Evolutionary conservation across 2,113 vertebrate genomes (phyloP).

Genomic region (Onychorhynchus coronatus): DNA sequence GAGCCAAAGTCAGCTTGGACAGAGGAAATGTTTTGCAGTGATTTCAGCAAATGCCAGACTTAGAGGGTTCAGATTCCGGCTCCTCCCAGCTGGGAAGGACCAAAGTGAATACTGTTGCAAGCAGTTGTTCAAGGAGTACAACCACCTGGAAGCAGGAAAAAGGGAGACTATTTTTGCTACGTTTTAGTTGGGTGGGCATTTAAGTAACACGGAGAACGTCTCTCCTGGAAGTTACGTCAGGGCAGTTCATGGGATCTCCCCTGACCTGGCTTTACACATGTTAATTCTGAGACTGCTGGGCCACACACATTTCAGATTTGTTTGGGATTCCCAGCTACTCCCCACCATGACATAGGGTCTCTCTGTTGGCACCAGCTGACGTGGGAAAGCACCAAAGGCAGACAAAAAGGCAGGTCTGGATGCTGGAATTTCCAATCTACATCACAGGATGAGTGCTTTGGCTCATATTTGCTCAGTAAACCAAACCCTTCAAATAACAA

Average conservation of each 20-base stretch:
- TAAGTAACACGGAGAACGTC: background rate
- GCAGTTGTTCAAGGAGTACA: background rate
- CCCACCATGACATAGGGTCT: fast-evolving
- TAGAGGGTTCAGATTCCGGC: background rate
- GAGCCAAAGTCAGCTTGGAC: background rate
- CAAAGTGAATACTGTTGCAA: background rate
- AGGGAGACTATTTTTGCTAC: background rate
- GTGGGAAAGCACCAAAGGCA: background rate
- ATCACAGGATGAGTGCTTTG: background rate
- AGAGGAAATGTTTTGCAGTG: background rate
- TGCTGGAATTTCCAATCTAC: background rate
- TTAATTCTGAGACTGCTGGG: background rate
- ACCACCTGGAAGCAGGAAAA: background rate
- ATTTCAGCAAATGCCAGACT: background rate
- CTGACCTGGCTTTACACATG: background rate
- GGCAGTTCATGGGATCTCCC: background rate
- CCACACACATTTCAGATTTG: background rate
- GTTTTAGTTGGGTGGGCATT: background rate
- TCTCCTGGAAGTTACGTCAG: background rate
- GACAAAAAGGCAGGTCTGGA: background rate
- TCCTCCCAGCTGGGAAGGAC: background rate
- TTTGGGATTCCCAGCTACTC: background rate
- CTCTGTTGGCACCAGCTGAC: background rate
- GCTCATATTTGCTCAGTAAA: background rate
- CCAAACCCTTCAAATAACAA: background rate